Evolutionary conservation across 1,140 invertebrate genomes (phyloP).

Genomic region (Stenopsyche tienmushanensis): DNA sequence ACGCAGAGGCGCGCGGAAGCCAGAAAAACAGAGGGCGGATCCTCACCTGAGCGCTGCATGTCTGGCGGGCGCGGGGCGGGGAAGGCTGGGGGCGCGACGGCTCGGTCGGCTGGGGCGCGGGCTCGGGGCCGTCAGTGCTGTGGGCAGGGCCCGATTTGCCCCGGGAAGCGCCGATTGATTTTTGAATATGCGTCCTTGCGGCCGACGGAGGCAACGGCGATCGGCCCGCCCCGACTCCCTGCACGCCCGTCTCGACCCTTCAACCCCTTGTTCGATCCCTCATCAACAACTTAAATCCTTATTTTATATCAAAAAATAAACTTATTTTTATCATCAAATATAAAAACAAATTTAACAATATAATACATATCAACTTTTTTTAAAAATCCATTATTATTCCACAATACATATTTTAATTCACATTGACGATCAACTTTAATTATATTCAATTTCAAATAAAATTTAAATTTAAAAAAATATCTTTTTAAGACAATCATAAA

Average conservation of each 20-base stretch:
- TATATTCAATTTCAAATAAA: no score
- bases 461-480: no score
- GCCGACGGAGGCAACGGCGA: neutral
- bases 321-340: neutral
- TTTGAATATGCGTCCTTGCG: constrained; percentile 50
- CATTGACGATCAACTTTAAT: no score
- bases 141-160: constrained; percentile 42
- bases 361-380: no score
- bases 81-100: constrained; percentile 52
- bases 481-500: no score
- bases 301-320: neutral
- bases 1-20: neutral
- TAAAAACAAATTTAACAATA: neutral
- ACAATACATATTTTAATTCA: no score
- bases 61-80: constrained; percentile 45
- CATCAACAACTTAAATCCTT: neutral
- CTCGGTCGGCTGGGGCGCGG: constrained; percentile 52
- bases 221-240: neutral
- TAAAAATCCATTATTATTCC: no score
- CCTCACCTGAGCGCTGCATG: constrained; percentile 18
- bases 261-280: neutral
- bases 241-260: neutral
- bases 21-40: neutral
- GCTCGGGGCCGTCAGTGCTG: constrained; percentile 45
- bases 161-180: constrained; percentile 56